Percentiles rank a stretch among this genome's conserved stretches.
Conservation (phyloP, 2,797 vertebrate genomes). For the Myotis findleyi region DNA sequence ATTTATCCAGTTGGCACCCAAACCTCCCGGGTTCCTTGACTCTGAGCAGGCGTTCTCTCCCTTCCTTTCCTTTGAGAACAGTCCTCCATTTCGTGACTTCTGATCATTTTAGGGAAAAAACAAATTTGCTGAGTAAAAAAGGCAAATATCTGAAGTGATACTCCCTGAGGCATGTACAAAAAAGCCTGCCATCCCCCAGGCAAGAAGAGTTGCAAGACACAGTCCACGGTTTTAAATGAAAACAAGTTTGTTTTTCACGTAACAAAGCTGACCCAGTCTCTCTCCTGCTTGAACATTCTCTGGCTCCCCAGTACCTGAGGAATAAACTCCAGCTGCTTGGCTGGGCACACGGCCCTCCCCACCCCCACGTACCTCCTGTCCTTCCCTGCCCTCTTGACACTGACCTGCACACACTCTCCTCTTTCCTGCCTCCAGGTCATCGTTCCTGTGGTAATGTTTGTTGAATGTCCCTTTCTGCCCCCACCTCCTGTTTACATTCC, state of each 20-base stretch:
- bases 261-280: background rate
- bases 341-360: background rate
- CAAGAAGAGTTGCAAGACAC: background rate
- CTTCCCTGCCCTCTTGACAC: background rate
- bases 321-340: background rate
- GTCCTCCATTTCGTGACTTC: background rate
- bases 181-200: background rate
- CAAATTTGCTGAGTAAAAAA: background rate
- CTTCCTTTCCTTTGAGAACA: background rate
- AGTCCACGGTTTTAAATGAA: background rate
- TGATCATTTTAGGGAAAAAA: background rate
- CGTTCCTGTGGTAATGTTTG: fast-evolving
- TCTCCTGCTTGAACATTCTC: background rate
- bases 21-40: fast-evolving
- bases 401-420: too few relatives aligned
- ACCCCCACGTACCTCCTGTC: background rate
- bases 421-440: background rate
- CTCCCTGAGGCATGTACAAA: background rate
- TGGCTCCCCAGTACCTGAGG: background rate
- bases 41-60: background rate
- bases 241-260: background rate
- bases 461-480: background rate
- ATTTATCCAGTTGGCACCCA: background rate
- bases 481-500: background rate
- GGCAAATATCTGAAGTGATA: background rate